phyloP scores from a whole-genome alignment of 2,113 vertebrate species.

The Ciconia maguari region DNA sequence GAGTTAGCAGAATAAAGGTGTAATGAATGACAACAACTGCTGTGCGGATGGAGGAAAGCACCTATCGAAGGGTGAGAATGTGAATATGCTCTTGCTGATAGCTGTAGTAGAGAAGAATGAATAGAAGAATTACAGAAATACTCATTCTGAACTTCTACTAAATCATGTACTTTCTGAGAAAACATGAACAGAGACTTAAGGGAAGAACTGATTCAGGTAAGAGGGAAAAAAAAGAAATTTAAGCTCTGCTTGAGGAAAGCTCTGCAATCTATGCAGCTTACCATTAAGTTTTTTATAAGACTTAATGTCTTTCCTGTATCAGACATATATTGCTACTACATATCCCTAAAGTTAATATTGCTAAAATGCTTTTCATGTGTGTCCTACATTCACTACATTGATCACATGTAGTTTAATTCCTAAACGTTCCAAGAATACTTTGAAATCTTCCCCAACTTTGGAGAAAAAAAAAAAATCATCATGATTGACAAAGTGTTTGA shows the following conservation, averaged over 20 bases:
- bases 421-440: neutral
- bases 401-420: neutral
- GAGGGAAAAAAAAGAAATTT: neutral
- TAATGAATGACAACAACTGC: neutral
- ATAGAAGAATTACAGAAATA: neutral
- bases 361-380: neutral
- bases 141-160: neutral
- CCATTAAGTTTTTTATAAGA: neutral
- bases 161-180: neutral
- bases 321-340: neutral
- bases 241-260: neutral
- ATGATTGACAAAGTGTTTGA: constrained; percentile 1
- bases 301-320: neutral
- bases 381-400: neutral
- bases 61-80: neutral
- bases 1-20: neutral
- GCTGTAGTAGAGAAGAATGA: neutral
- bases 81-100: neutral
- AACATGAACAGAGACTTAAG: neutral
- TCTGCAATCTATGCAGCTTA: neutral
- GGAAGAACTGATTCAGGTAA: neutral
- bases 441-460: neutral
- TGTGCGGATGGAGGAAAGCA: neutral
- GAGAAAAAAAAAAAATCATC: neutral
- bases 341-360: neutral